Evolutionary conservation across 2,888 invertebrate genomes (phyloP).

Genomic region (Axea sp.): DNA sequence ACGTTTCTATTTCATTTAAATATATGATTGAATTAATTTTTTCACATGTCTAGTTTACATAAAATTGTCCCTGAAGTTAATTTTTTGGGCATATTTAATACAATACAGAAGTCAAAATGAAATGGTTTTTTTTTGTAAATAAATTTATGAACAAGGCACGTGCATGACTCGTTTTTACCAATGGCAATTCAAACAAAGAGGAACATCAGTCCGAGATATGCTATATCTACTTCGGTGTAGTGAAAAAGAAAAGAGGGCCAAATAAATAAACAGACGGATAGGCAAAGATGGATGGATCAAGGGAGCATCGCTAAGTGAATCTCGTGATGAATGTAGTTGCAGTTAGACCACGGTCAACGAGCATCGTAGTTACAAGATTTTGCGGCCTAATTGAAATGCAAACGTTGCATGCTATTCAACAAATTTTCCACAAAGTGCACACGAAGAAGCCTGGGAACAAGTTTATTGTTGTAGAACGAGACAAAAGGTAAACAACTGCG

Average conservation of each 20-base stretch:
- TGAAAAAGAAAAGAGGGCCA: conserved; percentile 19
- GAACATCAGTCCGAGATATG: conserved; percentile 26
- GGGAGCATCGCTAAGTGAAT: conserved; percentile 33
- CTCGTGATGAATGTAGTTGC: conserved; percentile 50
- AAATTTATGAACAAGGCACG: conserved; percentile 7
- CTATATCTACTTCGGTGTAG: conserved; percentile 27
- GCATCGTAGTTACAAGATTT: conserved; percentile 38
- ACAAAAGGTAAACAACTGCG: conserved; percentile 13
- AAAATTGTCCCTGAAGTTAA: background rate
- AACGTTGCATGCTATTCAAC: conserved; percentile 54
- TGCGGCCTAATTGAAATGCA: conserved; percentile 59
- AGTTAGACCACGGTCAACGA: conserved; percentile 49
- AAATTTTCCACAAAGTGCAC: conserved; percentile 49
- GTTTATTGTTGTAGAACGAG: conserved; percentile 44
- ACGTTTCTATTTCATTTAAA: too few relatives aligned
- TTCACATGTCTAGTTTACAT: conserved; percentile 1
- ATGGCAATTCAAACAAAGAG: conserved; percentile 9
- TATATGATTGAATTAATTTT: conserved; percentile 15
- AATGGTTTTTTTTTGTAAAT: conserved; percentile 9
- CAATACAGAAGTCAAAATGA: background rate
- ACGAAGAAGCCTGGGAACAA: conserved; percentile 31
- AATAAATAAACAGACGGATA: conserved; percentile 46
- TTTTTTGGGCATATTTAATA: background rate
- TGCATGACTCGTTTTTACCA: conserved; percentile 17
- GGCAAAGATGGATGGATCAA: conserved; percentile 43